These are phyloP conservation scores for Drosophila ironensis DNA, from an alignment of 1,140 invertebrate species.

Conservation along the genomic window DNA sequence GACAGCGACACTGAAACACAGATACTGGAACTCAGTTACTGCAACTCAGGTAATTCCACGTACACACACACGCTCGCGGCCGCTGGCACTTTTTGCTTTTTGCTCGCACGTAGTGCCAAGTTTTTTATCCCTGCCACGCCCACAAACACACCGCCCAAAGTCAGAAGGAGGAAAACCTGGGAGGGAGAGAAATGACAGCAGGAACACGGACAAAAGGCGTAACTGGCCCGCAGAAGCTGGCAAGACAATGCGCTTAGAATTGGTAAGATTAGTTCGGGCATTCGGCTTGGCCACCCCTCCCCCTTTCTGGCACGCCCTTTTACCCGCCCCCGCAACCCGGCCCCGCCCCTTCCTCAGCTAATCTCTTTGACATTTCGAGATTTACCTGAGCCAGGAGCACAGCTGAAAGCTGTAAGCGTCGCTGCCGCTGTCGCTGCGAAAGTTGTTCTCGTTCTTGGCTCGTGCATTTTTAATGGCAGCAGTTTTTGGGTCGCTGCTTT, in stretches of 20 bases:
- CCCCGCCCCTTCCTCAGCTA: constrained; percentile 33
- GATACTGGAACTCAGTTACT: constrained; percentile 16
- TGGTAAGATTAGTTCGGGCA: constrained; percentile 71
- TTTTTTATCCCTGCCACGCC: constrained; percentile 58
- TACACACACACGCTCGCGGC: no score
- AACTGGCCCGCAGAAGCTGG: constrained; percentile 32
- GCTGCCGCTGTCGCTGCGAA: constrained; percentile 3
- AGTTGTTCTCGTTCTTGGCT: constrained; percentile 2
- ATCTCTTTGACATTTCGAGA: constrained; percentile 67
- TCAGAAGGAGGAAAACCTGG: background rate
- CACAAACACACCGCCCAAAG: constrained; percentile 21
- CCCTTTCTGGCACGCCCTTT: background rate
- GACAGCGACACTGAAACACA: background rate
- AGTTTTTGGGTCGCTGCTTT: constrained; percentile 33
- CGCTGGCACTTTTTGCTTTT: constrained; percentile 64
- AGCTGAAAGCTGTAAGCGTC: constrained; percentile 15
- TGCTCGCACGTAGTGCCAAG: constrained; percentile 27
- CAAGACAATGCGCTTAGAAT: constrained; percentile 74
- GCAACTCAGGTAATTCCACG: constrained; percentile 14
- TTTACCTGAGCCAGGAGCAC: constrained; percentile 56
- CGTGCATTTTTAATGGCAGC: constrained; percentile 24
- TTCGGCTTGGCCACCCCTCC: constrained; percentile 41
- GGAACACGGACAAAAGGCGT: constrained; percentile 48
- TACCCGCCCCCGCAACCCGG: background rate
- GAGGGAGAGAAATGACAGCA: constrained; percentile 3